Evolutionary conservation across 2,888 invertebrate genomes (phyloP), one percentile per base, ranked within the genome.

Genomic region (Deilephila elpenor): DNA sequence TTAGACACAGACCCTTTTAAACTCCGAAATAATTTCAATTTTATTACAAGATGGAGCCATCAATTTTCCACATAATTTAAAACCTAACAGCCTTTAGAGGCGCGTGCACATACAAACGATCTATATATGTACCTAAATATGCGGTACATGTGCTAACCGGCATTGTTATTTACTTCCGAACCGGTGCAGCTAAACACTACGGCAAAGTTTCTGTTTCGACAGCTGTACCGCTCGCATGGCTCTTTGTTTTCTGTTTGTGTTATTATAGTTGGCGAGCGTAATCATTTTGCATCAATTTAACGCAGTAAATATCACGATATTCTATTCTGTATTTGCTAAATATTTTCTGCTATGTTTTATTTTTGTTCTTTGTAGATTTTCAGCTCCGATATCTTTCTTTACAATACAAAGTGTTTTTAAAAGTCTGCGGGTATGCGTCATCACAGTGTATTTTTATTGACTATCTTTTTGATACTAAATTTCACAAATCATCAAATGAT

Each of bases 111-210:
- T 7, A 56, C n/a, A 56, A 56, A 19, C n/a, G 3, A 2, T 17
- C 4, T 17, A 14, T 44, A 44, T 14, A 3, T 14, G 11, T 3
- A 5, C 29, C 5, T 32, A 70, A 76, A 71, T 74, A 72, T n/a
- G n/a, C n/a, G n/a, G n/a, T n/a, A n/a, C n/a, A n/a, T 74, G 70
- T 62, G 72, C 74, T 70, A 75, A 78, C 75, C 62, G 75, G 73
- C 72, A 75, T 73, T 74, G 75, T 74, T 78, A 76, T 75, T 74
- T 73, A 77, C 74, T 74, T 59, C 73, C 37, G 72, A 72, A 74
- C 70, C 71, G 64, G 71, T 71, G 64, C 59, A 60, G 62, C 59
- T 73, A 62, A 75, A 72, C 72, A 71, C 73, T 70, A 71, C 44
- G 75, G 51, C 62, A 59, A 72, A 73, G 60, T 72, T 74, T 74